These are phyloP conservation scores for Equus quagga DNA, from an alignment of 2,113 vertebrate genomes.

Conservation along the genomic window DNA sequence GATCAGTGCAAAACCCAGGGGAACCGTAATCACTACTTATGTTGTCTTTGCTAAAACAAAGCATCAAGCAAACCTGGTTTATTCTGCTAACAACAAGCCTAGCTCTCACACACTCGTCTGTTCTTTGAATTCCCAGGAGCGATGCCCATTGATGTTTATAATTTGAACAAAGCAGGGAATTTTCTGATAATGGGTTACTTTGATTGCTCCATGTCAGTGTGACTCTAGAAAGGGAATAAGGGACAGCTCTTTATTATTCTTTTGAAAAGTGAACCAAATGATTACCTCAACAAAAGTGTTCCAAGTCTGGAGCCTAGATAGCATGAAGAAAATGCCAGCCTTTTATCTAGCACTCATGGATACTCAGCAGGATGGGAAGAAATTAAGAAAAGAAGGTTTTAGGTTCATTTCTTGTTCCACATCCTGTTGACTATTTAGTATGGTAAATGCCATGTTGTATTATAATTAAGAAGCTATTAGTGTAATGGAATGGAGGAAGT, in stretches of 20 bases:
- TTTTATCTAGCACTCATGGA: background rate
- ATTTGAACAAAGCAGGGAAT: conserved; percentile 55
- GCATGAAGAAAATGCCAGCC: background rate
- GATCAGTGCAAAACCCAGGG: conserved; percentile 48
- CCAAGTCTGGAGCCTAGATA: background rate
- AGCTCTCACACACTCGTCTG: background rate
- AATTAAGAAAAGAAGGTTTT: background rate
- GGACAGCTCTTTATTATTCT: conserved; percentile 16
- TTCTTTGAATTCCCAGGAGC: background rate
- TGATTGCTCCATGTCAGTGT: background rate
- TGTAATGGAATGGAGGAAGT: background rate
- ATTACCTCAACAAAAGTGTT: background rate
- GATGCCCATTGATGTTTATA: background rate
- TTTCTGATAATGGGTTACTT: conserved; percentile 32
- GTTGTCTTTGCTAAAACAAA: conserved; percentile 65
- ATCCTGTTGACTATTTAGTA: background rate
- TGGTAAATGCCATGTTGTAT: background rate
- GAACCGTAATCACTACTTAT: conserved; percentile 41
- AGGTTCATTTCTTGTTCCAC: background rate
- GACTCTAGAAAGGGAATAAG: conserved; percentile 35
- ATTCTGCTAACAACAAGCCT: background rate
- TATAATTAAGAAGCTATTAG: background rate
- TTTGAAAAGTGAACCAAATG: conserved; percentile 42
- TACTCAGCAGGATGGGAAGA: background rate
- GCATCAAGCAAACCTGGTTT: background rate